These are phyloP conservation scores for Dolichopus griseipennis DNA, from an alignment of 2,888 invertebrate species.

Conservation along the genomic window DNA sequence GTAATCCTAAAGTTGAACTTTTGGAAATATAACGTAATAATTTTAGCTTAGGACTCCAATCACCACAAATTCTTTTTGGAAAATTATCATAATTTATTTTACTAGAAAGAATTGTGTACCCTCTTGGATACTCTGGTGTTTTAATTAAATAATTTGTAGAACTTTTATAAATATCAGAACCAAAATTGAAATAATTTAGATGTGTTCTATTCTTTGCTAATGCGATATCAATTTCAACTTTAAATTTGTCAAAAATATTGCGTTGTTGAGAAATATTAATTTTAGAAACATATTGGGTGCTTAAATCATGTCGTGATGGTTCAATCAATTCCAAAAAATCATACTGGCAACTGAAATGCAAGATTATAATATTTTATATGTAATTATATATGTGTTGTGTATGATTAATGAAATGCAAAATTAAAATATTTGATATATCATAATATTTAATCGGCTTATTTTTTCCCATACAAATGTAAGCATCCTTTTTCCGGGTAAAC, in stretches of 20 bases:
- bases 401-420: too few relatives aligned
- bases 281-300: conserved; percentile 20
- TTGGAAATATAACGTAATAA: conserved; percentile 58
- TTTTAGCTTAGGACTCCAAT: conserved; percentile 71
- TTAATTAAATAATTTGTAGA: conserved; percentile 32
- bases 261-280: conserved; percentile 16
- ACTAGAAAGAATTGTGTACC: conserved; percentile 28
- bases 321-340: conserved; percentile 66
- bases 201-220: conserved; percentile 28
- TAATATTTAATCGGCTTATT: too few relatives aligned
- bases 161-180: conserved; percentile 31
- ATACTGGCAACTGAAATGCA: conserved; percentile 67
- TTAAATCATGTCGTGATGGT: conserved; percentile 20
- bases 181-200: conserved; percentile 30
- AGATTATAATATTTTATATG: not conserved
- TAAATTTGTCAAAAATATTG: conserved; percentile 28
- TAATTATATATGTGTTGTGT: too few relatives aligned
- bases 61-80: conserved; percentile 59
- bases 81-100: conserved; percentile 23
- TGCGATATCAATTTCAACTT: conserved; percentile 29
- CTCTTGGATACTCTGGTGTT: conserved; percentile 33
- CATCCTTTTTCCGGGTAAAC: too few relatives aligned
- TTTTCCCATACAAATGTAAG: too few relatives aligned
- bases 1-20: conserved; percentile 53
- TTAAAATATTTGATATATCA: too few relatives aligned